Conservation (phyloP, 2,113 vertebrate species). For the Motacilla tschutschensis region DNA sequence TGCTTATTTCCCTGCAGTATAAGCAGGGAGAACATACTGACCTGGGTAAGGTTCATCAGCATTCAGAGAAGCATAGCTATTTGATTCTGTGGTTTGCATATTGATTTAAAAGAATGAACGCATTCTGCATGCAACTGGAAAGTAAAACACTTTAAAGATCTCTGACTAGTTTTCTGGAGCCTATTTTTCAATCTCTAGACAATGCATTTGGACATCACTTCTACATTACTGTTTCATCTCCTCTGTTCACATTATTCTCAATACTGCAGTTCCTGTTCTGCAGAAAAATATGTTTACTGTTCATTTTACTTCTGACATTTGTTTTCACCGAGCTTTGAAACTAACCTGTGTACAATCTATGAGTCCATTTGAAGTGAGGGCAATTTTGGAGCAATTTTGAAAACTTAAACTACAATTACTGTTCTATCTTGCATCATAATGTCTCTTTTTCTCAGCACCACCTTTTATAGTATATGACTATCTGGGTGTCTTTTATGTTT, state of each 20-base stretch:
- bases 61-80: background rate
- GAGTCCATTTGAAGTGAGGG: background rate
- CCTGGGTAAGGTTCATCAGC: background rate
- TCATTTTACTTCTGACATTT: background rate
- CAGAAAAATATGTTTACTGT: background rate
- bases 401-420: background rate
- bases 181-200: background rate
- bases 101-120: background rate
- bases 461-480: background rate
- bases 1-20: background rate
- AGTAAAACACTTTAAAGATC: background rate
- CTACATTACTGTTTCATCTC: background rate
- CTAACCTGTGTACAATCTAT: background rate
- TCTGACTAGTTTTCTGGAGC: background rate
- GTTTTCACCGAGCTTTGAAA: background rate
- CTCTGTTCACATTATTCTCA: background rate
- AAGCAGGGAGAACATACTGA: background rate
- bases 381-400: background rate
- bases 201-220: background rate
- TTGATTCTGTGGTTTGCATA: background rate
- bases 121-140: background rate
- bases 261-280: background rate
- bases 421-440: background rate
- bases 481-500: background rate
- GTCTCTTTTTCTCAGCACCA: background rate